Evolutionary conservation across 1,140 invertebrate genomes (phyloP).

Genomic region (Achroia grisella): DNA sequence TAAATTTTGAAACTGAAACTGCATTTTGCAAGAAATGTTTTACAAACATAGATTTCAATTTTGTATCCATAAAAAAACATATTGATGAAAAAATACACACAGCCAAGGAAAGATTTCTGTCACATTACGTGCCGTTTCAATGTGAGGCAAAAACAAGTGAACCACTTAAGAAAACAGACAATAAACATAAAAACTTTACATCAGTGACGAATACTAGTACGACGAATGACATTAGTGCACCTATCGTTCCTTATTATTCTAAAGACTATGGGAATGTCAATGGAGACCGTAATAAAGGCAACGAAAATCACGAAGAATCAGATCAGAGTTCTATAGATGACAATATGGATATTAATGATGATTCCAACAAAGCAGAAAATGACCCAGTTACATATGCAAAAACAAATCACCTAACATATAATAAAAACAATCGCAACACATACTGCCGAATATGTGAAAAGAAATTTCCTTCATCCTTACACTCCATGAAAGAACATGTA

Average conservation of each 20-base stretch:
- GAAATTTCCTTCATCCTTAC: slow-evolving; percentile 16
- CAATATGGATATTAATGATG: too few relatives aligned
- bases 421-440: slow-evolving; percentile 8
- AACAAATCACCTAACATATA: slow-evolving; percentile 18
- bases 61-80: slow-evolving; percentile 10
- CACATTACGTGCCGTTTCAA: neutral
- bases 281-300: too few relatives aligned
- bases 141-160: neutral
- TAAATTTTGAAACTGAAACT: slow-evolving; percentile 10
- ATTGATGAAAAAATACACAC: slow-evolving; percentile 10
- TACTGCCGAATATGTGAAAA: slow-evolving; percentile 22
- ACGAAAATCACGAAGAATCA: too few relatives aligned
- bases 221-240: too few relatives aligned
- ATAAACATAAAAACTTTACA: too few relatives aligned
- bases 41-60: slow-evolving; percentile 6
- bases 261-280: too few relatives aligned
- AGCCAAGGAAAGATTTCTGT: neutral
- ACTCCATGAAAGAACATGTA: slow-evolving; percentile 24
- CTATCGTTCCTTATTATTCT: too few relatives aligned
- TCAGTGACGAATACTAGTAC: too few relatives aligned
- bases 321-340: too few relatives aligned
- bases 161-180: too few relatives aligned
- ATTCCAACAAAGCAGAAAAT: neutral
- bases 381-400: slow-evolving; percentile 15
- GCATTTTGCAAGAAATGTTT: slow-evolving; percentile 22